phyloP scores from a whole-genome alignment of 2,888 invertebrate genomes.

The Gymnosoma rotundatum region DNA sequence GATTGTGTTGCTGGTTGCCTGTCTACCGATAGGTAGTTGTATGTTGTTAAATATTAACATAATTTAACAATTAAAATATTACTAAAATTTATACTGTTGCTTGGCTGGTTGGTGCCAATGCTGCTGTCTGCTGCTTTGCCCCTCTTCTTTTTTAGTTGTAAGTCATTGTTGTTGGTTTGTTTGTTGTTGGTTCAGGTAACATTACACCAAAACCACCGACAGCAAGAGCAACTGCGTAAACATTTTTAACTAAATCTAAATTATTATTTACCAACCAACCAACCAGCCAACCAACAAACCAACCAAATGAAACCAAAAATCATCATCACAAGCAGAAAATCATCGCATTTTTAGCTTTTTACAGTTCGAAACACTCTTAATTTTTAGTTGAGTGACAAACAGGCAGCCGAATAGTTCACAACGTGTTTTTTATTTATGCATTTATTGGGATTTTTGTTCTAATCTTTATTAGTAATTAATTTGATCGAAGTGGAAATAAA shows the following conservation, averaged over 20 bases:
- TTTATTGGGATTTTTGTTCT: background rate
- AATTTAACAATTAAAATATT: constrained; percentile 68
- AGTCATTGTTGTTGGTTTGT: background rate
- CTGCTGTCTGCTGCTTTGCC: constrained; percentile 4
- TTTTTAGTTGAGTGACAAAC: constrained; percentile 80
- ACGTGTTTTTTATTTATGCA: constrained; percentile 47
- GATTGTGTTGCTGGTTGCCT: background rate
- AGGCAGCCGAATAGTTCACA: constrained; percentile 76
- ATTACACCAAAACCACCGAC: constrained; percentile 33
- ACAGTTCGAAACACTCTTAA: constrained; percentile 65
- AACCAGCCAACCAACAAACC: constrained; percentile 47
- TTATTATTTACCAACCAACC: constrained; percentile 53
- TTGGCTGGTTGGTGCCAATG: constrained; percentile 18
- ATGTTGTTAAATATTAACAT: constrained; percentile 60
- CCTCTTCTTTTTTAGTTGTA: constrained; percentile 19
- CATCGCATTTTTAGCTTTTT: constrained; percentile 62
- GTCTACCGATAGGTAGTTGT: background rate
- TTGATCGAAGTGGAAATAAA: constrained; percentile 27
- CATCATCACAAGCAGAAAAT: constrained; percentile 69
- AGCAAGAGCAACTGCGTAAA: constrained; percentile 49
- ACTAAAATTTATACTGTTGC: constrained; percentile 32
- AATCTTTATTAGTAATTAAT: constrained; percentile 16
- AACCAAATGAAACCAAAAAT: constrained; percentile 56
- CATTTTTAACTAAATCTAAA: constrained; percentile 31
- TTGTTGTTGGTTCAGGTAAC: constrained; percentile 33